Conservation (phyloP, 2,797 vertebrate genomes). For the Cryptoblepharus egeriae region DNA sequence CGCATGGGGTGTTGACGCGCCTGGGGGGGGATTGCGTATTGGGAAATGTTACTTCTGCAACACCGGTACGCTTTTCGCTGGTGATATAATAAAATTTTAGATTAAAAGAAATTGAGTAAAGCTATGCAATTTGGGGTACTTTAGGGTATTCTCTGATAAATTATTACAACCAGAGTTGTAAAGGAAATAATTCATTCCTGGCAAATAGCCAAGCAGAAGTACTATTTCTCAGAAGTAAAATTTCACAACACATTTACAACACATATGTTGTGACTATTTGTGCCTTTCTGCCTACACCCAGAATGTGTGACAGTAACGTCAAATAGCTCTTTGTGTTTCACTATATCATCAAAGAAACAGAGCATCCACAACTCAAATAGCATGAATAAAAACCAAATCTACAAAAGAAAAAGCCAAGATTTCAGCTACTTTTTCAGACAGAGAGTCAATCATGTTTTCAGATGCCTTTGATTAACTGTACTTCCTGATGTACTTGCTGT, state of each 20-base stretch:
- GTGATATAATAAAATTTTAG: too few species aligned
- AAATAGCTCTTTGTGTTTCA: not conserved
- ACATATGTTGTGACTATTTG: not conserved
- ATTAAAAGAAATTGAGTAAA: too few species aligned
- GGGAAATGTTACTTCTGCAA: too few species aligned
- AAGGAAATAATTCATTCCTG: not conserved
- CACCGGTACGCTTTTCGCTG: too few species aligned
- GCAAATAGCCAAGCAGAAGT: not conserved
- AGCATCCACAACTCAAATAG: not conserved
- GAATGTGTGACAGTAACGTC: not conserved
- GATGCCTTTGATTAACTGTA: conserved; percentile 20
- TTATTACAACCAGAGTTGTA: not conserved
- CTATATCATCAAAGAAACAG: not conserved
- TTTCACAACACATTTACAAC: not conserved
- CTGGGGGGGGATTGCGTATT: too few species aligned
- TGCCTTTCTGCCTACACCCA: not conserved
- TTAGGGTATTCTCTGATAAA: not conserved
- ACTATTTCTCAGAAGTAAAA: not conserved
- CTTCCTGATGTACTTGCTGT: not conserved
- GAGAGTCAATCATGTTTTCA: conserved; percentile 7
- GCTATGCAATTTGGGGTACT: not conserved
- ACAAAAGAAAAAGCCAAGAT: not conserved
- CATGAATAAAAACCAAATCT: conserved; percentile 9
- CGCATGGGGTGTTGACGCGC: too few species aligned
- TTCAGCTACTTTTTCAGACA: conserved; percentile 2